These are phyloP conservation scores for Stegodyphus mimosarum DNA, from an alignment of 1,140 invertebrate genomes.

Conservation along the genomic window DNA sequence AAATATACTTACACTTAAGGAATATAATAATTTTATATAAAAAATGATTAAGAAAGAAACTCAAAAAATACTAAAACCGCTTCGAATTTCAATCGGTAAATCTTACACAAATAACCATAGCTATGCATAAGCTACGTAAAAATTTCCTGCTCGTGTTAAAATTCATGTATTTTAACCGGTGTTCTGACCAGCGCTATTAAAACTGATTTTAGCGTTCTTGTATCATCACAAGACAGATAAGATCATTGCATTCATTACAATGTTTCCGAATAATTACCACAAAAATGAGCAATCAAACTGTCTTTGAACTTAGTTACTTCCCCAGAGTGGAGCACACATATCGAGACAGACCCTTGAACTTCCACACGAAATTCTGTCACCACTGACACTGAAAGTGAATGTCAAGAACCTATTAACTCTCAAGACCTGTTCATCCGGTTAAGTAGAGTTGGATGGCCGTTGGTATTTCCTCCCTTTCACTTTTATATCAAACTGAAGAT, in stretches of 20 bases:
- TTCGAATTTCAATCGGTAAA: too few species aligned
- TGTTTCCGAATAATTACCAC: neutral
- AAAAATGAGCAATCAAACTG: neutral
- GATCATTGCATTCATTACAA: neutral
- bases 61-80: too few species aligned
- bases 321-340: neutral
- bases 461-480: too few species aligned
- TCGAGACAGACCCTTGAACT: conserved; percentile 9
- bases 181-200: neutral
- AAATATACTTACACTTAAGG: too few species aligned
- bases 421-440: conserved; percentile 55
- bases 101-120: too few species aligned
- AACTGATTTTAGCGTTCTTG: neutral
- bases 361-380: neutral
- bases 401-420: conserved; percentile 24
- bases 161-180: neutral
- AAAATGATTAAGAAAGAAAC: too few species aligned
- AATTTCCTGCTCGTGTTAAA: neutral
- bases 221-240: neutral
- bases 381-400: conserved; percentile 2
- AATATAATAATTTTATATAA: too few species aligned
- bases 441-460: conserved; percentile 44
- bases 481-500: too few species aligned
- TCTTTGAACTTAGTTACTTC: neutral
- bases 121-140: neutral